A percentile compares a stretch with the other conserved stretches of the same genome.
Evolutionary conservation across 2,797 vertebrate species (phyloP).

Genomic region (Carduelis carduelis): DNA sequence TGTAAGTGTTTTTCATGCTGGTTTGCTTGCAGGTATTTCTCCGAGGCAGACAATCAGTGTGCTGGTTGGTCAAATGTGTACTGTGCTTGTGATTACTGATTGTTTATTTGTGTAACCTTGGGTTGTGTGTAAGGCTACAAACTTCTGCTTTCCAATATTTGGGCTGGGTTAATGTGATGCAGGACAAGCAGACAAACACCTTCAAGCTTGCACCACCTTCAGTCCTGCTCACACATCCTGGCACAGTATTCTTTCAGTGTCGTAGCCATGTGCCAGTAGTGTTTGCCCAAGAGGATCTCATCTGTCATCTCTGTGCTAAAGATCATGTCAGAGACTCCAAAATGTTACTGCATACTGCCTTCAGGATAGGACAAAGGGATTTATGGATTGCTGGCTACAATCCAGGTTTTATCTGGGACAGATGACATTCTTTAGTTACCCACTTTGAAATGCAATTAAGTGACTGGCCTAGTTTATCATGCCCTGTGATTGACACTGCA

Average conservation of each 20-base stretch:
- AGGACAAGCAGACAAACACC: not conserved
- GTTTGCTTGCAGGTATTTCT: not conserved
- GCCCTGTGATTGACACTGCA: not conserved
- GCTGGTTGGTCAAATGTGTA: not conserved
- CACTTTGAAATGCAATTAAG: not conserved
- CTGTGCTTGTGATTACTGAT: not conserved
- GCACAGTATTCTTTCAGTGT: not conserved
- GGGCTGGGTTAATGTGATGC: not conserved
- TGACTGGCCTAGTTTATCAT: not conserved
- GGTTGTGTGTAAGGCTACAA: not conserved
- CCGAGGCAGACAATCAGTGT: not conserved
- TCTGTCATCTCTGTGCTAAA: not conserved
- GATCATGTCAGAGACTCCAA: not conserved
- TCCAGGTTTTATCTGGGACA: not conserved
- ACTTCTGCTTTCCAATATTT: not conserved
- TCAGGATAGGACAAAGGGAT: not conserved
- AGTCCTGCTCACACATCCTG: not conserved
- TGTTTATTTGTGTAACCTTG: conserved; percentile 1
- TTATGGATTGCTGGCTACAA: not conserved
- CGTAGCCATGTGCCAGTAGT: not conserved
- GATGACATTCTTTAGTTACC: not conserved
- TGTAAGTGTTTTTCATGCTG: not conserved
- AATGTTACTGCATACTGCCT: not conserved
- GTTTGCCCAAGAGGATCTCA: not conserved
- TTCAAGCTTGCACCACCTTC: not conserved